Percentiles rank a stretch among this genome's conserved stretches.
phyloP scores from a whole-genome alignment of 2,888 invertebrate genomes.

The Stomorhina lunata region DNA sequence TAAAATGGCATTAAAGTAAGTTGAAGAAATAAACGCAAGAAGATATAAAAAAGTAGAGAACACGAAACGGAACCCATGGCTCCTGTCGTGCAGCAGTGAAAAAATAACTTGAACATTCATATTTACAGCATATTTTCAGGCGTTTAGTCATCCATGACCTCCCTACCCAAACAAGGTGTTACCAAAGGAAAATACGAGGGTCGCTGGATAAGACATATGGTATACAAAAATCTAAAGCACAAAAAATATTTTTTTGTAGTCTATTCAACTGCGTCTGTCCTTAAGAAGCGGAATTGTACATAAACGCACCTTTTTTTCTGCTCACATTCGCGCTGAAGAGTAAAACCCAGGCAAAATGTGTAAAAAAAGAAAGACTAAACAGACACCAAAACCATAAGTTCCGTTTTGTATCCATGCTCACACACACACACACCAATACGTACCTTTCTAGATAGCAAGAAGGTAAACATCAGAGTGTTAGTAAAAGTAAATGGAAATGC shows the following conservation, averaged over 20 bases:
- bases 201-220: not conserved
- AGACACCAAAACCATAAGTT: conserved; percentile 37
- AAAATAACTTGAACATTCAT: not conserved
- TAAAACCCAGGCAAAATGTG: not conserved
- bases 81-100: not conserved
- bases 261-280: conserved; percentile 23
- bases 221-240: not conserved
- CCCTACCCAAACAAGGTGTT: not conserved
- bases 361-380: not conserved
- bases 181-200: conserved; percentile 7
- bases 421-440: too few relatives aligned
- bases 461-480: not conserved
- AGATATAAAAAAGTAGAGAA: not conserved
- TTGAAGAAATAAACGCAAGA: not conserved
- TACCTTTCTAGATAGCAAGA: too few relatives aligned
- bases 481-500: not conserved
- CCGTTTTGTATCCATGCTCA: conserved; percentile 2
- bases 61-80: not conserved
- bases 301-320: conserved; percentile 54
- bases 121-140: conserved; percentile 1
- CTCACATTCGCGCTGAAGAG: not conserved
- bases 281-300: conserved; percentile 51
- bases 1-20: conserved; percentile 62
- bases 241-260: conserved; percentile 6
- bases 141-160: conserved; percentile 16